Evolutionary conservation across 2,888 invertebrate genomes (phyloP).

Genomic region (Synanthedon vespiformis): DNA sequence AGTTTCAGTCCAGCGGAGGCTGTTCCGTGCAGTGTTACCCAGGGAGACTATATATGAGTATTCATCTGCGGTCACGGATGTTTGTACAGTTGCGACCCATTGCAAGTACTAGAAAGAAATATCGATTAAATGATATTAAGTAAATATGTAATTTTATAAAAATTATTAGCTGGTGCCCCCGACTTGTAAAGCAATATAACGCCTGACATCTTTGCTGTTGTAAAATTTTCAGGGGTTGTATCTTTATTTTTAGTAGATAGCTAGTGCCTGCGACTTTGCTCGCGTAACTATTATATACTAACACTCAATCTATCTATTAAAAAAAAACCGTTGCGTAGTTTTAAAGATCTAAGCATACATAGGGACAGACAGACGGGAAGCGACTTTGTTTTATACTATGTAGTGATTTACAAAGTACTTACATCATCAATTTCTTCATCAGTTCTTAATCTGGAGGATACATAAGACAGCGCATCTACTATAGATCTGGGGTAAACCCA

Average conservation of each 20-base stretch:
- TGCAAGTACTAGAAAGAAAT: conserved; percentile 32
- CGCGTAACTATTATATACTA: too few species aligned
- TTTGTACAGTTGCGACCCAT: conserved; percentile 29
- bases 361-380: too few species aligned
- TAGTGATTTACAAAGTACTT: conserved; percentile 8
- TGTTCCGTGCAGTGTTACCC: conserved; percentile 19
- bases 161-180: too few species aligned
- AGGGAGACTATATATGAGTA: conserved; percentile 18
- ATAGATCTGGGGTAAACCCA: conserved; percentile 19
- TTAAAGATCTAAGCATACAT: too few species aligned
- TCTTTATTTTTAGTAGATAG: too few species aligned
- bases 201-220: too few species aligned
- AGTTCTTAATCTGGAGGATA: conserved; percentile 39
- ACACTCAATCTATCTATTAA: too few species aligned
- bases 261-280: too few species aligned
- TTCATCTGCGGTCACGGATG: conserved; percentile 14
- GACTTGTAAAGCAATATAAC: too few species aligned
- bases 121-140: background rate
- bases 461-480: conserved; percentile 24
- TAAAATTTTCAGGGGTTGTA: too few species aligned
- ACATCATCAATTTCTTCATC: conserved; percentile 25
- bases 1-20: conserved; percentile 26
- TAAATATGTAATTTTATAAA: too few species aligned
- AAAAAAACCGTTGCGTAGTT: too few species aligned
- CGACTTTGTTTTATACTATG: background rate